A percentile compares a stretch with the other conserved stretches of the same genome.
phyloP scores from a whole-genome alignment of 2,113 vertebrate genomes.

The Muntiacus reevesi region DNA sequence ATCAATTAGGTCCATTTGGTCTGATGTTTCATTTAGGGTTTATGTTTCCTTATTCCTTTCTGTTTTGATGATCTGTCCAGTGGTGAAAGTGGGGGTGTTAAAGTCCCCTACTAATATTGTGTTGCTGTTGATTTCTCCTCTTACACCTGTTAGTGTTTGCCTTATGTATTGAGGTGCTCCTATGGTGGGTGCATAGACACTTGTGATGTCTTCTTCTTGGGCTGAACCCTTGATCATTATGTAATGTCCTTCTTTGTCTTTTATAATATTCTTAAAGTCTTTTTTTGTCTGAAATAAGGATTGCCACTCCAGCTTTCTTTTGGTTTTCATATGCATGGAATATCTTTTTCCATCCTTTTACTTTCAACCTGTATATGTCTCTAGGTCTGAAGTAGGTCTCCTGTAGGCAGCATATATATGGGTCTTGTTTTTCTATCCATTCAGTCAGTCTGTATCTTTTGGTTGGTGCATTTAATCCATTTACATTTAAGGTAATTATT shows the following conservation, averaged over 20 bases:
- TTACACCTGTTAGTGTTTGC: neutral
- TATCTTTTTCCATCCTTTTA: neutral
- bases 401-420: neutral
- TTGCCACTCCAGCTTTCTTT: neutral
- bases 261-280: neutral
- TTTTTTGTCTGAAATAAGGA: neutral
- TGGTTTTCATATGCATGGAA: neutral
- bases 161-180: neutral
- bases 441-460: neutral
- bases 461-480: neutral
- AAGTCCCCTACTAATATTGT: neutral
- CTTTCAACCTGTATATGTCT: neutral
- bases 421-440: neutral
- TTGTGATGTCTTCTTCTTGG: neutral
- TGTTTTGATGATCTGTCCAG: neutral
- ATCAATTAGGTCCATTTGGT: neutral
- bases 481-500: neutral
- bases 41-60: neutral
- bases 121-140: neutral
- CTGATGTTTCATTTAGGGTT: neutral
- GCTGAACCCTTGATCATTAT: neutral
- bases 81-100: neutral
- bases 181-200: neutral
- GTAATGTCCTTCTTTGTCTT: neutral
- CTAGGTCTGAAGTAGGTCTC: neutral